Conservation (phyloP, 2,888 invertebrate species). For the Stenodema calcarata region DNA sequence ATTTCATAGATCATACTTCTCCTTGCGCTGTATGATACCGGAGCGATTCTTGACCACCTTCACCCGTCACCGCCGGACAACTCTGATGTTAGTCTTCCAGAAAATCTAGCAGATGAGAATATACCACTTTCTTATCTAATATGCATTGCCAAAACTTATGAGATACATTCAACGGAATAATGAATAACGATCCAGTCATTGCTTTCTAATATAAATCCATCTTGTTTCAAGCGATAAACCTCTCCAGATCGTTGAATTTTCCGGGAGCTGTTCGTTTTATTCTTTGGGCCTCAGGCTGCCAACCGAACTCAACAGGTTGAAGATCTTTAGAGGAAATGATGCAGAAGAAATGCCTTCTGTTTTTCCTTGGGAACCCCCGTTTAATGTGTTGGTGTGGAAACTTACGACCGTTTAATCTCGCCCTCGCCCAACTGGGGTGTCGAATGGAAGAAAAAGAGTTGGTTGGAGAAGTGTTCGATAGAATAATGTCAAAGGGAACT, state of each 20-base stretch:
- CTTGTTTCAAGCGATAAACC: background rate
- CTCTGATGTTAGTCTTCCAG: no score
- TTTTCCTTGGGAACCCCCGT: background rate
- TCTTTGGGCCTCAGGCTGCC: background rate
- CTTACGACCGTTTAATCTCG: background rate
- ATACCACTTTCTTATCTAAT: no score
- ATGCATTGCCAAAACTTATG: no score
- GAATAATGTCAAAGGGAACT: background rate
- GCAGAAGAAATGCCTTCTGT: slow-evolving; percentile 13
- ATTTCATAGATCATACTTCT: no score
- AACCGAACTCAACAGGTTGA: slow-evolving; percentile 11
- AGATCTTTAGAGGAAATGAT: background rate
- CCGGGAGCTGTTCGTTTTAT: background rate
- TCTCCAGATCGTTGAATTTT: background rate
- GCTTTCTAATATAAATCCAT: background rate
- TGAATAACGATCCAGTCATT: no score
- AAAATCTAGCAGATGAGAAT: no score
- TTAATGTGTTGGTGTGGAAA: slow-evolving; percentile 2
- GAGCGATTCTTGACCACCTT: no score
- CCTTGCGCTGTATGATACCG: no score
- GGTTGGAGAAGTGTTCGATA: background rate
- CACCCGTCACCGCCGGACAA: no score
- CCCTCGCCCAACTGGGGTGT: background rate
- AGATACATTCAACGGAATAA: no score
- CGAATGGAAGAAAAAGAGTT: background rate